phyloP scores from a whole-genome alignment of 2,888 invertebrate species.

The Epistrophe eligans region DNA sequence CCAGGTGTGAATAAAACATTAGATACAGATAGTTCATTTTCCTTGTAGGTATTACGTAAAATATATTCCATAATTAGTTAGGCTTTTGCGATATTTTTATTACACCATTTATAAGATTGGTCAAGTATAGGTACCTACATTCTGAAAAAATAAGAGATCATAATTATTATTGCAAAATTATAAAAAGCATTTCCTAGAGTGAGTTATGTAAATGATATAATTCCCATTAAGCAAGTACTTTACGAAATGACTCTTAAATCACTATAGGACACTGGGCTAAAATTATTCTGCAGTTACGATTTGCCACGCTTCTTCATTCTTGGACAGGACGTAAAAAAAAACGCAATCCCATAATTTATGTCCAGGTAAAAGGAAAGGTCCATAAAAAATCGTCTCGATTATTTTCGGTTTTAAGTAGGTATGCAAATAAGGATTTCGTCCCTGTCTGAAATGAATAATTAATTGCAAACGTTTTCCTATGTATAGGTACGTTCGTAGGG shows the following conservation, averaged over 20 bases:
- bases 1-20: conserved; percentile 3
- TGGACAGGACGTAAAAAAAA: neutral
- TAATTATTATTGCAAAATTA: conserved; percentile 12
- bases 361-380: conserved; percentile 11
- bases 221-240: neutral
- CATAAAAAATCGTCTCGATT: conserved; percentile 32
- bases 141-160: neutral
- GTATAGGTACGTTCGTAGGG: neutral
- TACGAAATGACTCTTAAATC: conserved; percentile 3
- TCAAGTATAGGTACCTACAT: conserved; percentile 14
- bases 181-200: neutral
- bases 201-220: neutral
- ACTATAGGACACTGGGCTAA: neutral
- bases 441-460: conserved; percentile 18
- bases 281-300: conserved; percentile 32
- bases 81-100: neutral
- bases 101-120: neutral
- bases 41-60: neutral
- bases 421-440: conserved; percentile 34
- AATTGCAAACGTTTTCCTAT: neutral
- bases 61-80: neutral
- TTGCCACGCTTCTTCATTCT: conserved; percentile 15
- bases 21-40: neutral
- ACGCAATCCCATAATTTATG: conserved; percentile 34
- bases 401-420: conserved; percentile 5